Conservation (phyloP, 2,888 invertebrate species). For the Villa cingulata region DNA sequence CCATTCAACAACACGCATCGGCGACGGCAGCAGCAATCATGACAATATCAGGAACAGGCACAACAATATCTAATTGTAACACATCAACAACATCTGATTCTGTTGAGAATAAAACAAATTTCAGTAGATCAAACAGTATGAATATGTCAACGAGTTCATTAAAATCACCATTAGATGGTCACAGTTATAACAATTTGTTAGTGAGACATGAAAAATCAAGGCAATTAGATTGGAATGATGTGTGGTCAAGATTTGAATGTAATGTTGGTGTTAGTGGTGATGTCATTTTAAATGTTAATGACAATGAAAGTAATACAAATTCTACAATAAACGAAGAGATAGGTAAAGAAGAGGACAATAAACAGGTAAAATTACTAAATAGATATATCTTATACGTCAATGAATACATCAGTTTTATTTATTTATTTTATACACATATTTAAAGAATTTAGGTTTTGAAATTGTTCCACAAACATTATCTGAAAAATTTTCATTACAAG, state of each 20-base stretch:
- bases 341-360: background rate
- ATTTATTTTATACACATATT: slow-evolving; percentile 20
- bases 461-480: slow-evolving; percentile 40
- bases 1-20: background rate
- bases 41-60: background rate
- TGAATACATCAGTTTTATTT: background rate
- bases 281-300: slow-evolving; percentile 24
- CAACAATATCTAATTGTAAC: background rate
- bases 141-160: slow-evolving; percentile 24
- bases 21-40: background rate
- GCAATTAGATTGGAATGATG: slow-evolving; percentile 40
- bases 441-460: slow-evolving; percentile 43
- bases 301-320: slow-evolving; percentile 26
- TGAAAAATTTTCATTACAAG: slow-evolving; percentile 41
- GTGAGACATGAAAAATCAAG: slow-evolving; percentile 29
- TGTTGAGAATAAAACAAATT: slow-evolving; percentile 3
- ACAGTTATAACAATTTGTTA: slow-evolving; percentile 31
- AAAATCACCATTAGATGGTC: slow-evolving; percentile 26
- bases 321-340: background rate
- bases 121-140: slow-evolving; percentile 30
- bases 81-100: background rate
- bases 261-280: slow-evolving; percentile 28
- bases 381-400: no score
- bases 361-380: background rate
- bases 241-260: slow-evolving; percentile 38